Conservation (phyloP, 2,113 vertebrate species). For the Enhydra lutris region DNA sequence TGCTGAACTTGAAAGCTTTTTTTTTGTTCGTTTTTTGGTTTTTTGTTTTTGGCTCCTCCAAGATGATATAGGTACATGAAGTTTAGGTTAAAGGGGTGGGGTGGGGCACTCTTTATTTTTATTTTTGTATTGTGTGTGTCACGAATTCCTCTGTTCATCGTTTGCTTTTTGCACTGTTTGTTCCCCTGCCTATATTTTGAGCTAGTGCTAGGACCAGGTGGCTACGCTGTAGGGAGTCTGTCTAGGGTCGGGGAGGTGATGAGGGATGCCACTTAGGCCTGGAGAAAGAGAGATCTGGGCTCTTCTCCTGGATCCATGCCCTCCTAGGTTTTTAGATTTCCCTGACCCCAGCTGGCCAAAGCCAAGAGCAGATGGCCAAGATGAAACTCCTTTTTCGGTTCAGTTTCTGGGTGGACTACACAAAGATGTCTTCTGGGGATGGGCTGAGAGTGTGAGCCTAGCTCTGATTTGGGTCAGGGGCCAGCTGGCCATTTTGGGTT, state of each 20-base stretch:
- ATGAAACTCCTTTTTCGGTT: not conserved
- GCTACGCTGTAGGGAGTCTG: not conserved
- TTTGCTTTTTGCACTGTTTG: conserved; percentile 69
- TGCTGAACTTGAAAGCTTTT: conserved; percentile 69
- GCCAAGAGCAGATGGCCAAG: not conserved
- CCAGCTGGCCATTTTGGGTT: not conserved
- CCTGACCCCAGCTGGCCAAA: not conserved
- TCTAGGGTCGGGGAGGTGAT: not conserved
- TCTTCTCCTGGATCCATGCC: not conserved
- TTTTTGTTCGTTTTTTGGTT: not conserved
- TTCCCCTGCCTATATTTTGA: conserved; percentile 20
- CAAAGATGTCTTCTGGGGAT: not conserved
- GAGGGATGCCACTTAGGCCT: not conserved
- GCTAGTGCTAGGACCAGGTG: not conserved
- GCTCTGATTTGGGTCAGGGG: not conserved
- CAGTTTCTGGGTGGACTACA: not conserved
- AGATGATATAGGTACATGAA: conserved; percentile 64
- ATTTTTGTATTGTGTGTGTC: conserved; percentile 62
- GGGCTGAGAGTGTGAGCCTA: not conserved
- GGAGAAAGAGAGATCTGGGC: not conserved
- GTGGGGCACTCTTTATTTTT: conserved; percentile 62
- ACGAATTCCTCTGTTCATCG: not conserved
- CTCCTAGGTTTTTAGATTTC: not conserved
- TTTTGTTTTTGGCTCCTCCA: not conserved
- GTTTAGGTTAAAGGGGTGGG: conserved; percentile 48